Conservation (phyloP, 2,888 invertebrate genomes). For the Lucinisca nassula region DNA sequence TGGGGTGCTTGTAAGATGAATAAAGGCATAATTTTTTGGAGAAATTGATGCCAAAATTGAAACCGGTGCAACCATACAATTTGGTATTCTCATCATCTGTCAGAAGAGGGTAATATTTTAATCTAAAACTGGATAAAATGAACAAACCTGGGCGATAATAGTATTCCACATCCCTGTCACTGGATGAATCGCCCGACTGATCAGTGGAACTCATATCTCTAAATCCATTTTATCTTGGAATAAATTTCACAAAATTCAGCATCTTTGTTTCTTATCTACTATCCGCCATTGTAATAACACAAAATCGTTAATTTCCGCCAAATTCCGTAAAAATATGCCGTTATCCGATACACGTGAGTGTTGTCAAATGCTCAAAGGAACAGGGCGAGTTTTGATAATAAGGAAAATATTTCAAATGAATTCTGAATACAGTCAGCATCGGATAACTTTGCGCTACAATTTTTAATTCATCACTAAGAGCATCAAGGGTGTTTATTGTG, state of each 20-base stretch:
- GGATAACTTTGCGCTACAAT: neutral
- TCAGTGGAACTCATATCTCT: slow-evolving; percentile 83
- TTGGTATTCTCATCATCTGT: neutral
- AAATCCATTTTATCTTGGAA: slow-evolving; percentile 61
- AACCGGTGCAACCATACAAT: slow-evolving; percentile 65
- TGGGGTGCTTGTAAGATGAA: too few relatives aligned
- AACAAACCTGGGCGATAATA: slow-evolving; percentile 82
- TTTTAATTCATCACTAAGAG: neutral
- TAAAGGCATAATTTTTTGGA: too few relatives aligned
- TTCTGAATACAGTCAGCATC: neutral
- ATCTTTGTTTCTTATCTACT: slow-evolving; percentile 78
- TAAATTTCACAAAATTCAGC: slow-evolving; percentile 69
- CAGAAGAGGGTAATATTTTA: neutral
- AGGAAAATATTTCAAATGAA: neutral
- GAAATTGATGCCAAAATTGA: too few relatives aligned
- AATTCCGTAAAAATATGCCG: slow-evolving; percentile 8
- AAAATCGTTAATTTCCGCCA: slow-evolving; percentile 80
- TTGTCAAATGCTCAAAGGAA: neutral
- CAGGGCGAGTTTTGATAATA: neutral
- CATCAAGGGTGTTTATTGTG: neutral
- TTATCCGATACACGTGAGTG: neutral
- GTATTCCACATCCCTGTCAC: slow-evolving; percentile 84
- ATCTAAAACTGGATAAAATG: neutral
- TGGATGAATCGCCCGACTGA: slow-evolving; percentile 80
- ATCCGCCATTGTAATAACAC: slow-evolving; percentile 85